These are phyloP conservation scores for Aporophyla lueneburgensis DNA, from an alignment of 2,888 invertebrate genomes.

Conservation along the genomic window DNA sequence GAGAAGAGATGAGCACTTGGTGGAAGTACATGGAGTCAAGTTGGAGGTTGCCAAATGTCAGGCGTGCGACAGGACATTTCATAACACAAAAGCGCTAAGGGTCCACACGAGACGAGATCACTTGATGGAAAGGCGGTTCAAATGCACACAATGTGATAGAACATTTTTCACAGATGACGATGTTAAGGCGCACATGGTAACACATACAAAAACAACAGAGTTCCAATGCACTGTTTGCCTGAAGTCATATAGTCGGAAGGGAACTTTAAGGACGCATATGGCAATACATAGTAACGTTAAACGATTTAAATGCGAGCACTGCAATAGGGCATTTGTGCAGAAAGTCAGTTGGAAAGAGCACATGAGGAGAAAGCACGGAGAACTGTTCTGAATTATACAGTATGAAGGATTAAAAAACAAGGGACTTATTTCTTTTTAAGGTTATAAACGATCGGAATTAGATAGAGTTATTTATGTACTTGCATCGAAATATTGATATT, in stretches of 20 bases:
- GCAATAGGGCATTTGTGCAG: constrained; percentile 74
- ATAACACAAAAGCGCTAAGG: constrained; percentile 83
- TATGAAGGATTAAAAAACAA: too few relatives aligned
- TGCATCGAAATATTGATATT: too few relatives aligned
- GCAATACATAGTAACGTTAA: constrained; percentile 73
- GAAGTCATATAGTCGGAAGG: constrained; percentile 72
- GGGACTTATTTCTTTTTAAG: too few relatives aligned
- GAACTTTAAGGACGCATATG: constrained; percentile 72
- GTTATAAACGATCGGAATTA: too few relatives aligned
- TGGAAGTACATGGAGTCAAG: constrained; percentile 65
- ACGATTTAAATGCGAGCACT: constrained; percentile 68
- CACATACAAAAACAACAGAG: constrained; percentile 70
- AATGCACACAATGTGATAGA: constrained; percentile 61
- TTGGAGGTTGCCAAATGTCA: constrained; percentile 57
- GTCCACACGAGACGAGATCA: constrained; percentile 83
- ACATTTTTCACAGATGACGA: constrained; percentile 60
- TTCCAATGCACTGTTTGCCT: constrained; percentile 80
- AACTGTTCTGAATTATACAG: constrained; percentile 12
- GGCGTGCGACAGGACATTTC: constrained; percentile 80
- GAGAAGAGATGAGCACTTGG: constrained; percentile 65
- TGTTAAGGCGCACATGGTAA: constrained; percentile 78
- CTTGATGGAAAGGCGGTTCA: constrained; percentile 62
- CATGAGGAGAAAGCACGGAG: constrained; percentile 51
- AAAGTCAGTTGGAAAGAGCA: constrained; percentile 75
- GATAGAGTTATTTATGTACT: too few relatives aligned